Evolutionary conservation across 2,888 invertebrate species (phyloP).

Genomic region (Parnassius orleans): DNA sequence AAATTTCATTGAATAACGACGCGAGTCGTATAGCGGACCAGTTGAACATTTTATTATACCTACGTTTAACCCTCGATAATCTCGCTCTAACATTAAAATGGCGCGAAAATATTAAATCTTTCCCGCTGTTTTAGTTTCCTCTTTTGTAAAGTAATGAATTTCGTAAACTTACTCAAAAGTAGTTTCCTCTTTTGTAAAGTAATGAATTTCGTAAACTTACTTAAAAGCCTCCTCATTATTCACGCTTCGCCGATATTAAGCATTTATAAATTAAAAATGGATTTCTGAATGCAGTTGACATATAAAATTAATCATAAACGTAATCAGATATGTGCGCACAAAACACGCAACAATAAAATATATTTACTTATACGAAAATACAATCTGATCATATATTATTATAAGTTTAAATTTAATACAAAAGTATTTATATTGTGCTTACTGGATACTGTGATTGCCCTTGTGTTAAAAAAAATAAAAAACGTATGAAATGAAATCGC

Average conservation of each 20-base stretch:
- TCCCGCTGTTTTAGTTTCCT: too few species aligned
- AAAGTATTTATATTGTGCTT: conserved; percentile 35
- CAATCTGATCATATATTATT: conserved; percentile 34
- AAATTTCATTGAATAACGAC: conserved; percentile 49
- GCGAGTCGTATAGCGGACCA: conserved; percentile 15
- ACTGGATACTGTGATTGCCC: neutral
- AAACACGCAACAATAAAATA: conserved; percentile 16
- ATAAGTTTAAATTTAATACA: conserved; percentile 39
- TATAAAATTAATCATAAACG: conserved; percentile 27
- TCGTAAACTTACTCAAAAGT: too few species aligned
- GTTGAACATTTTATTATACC: conserved; percentile 6
- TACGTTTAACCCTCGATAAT: conserved; percentile 25
- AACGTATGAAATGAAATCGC: neutral
- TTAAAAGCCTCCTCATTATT: too few species aligned
- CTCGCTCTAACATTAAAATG: too few species aligned
- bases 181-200: too few species aligned
- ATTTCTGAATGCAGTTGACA: conserved; percentile 11
- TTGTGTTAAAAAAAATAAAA: neutral
- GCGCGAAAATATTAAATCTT: too few species aligned
- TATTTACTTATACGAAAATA: conserved; percentile 24
- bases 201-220: too few species aligned
- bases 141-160: too few species aligned
- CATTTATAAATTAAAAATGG: conserved; percentile 8
- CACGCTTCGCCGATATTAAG: too few species aligned
- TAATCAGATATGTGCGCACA: conserved; percentile 23